Conservation (phyloP, 2,113 vertebrate genomes). For the Mugil cephalus region DNA sequence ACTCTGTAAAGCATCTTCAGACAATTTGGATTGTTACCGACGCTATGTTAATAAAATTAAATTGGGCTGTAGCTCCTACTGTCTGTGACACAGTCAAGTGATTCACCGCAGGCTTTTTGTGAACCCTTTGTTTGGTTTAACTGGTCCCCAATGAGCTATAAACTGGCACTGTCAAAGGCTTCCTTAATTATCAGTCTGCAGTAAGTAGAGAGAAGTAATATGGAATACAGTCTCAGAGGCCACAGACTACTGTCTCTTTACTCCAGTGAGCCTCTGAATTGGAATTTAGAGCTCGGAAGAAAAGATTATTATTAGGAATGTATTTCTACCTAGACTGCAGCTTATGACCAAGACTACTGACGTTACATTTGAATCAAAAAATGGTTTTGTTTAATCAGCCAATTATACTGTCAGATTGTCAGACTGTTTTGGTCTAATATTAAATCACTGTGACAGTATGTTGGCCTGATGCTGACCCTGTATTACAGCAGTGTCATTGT, state of each 20-base stretch:
- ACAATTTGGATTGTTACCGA: too few relatives aligned
- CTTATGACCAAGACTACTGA: not conserved
- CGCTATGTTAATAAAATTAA: too few relatives aligned
- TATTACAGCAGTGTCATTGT: not conserved
- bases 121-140: constrained; percentile 4
- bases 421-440: not conserved
- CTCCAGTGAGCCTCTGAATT: not conserved
- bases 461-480: not conserved
- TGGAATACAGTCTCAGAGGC: constrained; percentile 6
- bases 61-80: not conserved
- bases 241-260: not conserved
- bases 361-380: not conserved
- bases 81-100: not conserved
- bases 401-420: not conserved
- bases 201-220: not conserved
- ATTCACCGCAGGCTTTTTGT: not conserved
- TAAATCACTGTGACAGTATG: not conserved
- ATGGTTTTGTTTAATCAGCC: not conserved
- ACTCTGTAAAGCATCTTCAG: too few relatives aligned
- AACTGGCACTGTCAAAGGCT: constrained; percentile 21
- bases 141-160: constrained; percentile 35
- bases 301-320: constrained; percentile 1
- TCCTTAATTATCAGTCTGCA: constrained; percentile 26
- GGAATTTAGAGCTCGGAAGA: not conserved
- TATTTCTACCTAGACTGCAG: constrained; percentile 6